These are phyloP conservation scores for Scaptomyza tumidula DNA, from an alignment of 2,888 invertebrate species.

Conservation along the genomic window DNA sequence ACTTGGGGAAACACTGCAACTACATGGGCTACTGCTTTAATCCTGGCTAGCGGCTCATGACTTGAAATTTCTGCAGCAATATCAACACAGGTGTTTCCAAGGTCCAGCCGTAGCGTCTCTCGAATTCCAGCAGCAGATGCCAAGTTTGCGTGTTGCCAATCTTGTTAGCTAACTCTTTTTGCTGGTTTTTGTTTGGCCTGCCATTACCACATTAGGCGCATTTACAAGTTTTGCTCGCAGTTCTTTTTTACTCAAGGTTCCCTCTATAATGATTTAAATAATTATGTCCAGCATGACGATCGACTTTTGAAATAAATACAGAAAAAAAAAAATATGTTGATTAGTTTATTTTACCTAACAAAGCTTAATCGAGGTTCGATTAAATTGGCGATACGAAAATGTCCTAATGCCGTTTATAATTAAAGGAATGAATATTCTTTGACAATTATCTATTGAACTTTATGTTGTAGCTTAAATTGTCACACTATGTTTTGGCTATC, in stretches of 20 bases:
- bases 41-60: slow-evolving; percentile 66
- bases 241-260: background rate
- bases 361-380: background rate
- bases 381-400: background rate
- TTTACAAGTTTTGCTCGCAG: slow-evolving; percentile 8
- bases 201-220: slow-evolving; percentile 38
- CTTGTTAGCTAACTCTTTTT: slow-evolving; percentile 16
- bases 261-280: slow-evolving; percentile 7
- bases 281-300: slow-evolving; percentile 21
- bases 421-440: background rate
- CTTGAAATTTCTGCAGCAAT: slow-evolving; percentile 69
- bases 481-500: too few species aligned
- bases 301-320: slow-evolving; percentile 1
- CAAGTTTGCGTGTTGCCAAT: slow-evolving; percentile 74
- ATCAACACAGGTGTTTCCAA: slow-evolving; percentile 72
- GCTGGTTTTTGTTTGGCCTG: slow-evolving; percentile 19
- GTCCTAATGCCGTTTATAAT: too few species aligned
- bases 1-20: slow-evolving; percentile 31
- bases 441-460: background rate
- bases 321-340: slow-evolving; percentile 26
- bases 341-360: too few species aligned
- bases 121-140: slow-evolving; percentile 61
- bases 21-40: slow-evolving; percentile 65
- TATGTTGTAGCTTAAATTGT: too few species aligned
- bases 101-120: slow-evolving; percentile 47